Conservation (phyloP, 2,797 vertebrate genomes). For the Neostethus bicornis region DNA sequence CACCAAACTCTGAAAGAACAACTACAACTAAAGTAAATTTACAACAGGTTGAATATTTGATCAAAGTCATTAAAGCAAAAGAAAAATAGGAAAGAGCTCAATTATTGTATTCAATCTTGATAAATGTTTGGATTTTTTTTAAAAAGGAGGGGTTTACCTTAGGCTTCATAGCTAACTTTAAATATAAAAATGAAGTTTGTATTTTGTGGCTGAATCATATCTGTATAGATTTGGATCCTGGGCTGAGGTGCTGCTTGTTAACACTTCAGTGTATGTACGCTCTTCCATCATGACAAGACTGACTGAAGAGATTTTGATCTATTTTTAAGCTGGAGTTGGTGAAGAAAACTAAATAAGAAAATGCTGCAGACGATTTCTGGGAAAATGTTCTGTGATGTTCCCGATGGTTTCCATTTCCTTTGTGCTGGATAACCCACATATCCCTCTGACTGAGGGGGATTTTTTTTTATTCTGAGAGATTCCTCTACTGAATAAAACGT, state of each 20-base stretch:
- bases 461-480: conserved; percentile 48
- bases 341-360: conserved; percentile 1
- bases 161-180: conserved; percentile 46
- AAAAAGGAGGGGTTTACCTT: conserved; percentile 42
- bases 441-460: conserved; percentile 24
- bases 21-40: conserved; percentile 50
- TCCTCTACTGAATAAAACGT: conserved; percentile 44
- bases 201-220: conserved; percentile 46
- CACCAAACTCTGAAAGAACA: conserved; percentile 43
- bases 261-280: conserved; percentile 30
- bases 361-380: conserved; percentile 12
- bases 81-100: conserved; percentile 59
- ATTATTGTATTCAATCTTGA: conserved; percentile 57
- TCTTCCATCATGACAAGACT: conserved; percentile 16
- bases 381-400: conserved; percentile 10
- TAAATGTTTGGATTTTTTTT: conserved; percentile 60
- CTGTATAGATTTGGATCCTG: conserved; percentile 49
- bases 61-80: conserved; percentile 65
- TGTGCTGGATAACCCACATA: conserved; percentile 20
- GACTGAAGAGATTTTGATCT: conserved; percentile 26
- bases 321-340: background rate
- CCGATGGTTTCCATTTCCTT: conserved; percentile 12
- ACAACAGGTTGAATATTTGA: conserved; percentile 53
- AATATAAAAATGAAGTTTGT: conserved; percentile 48
- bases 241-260: conserved; percentile 50